Conservation (phyloP, 2,113 vertebrate species). For the Ranitomeya variabilis region DNA sequence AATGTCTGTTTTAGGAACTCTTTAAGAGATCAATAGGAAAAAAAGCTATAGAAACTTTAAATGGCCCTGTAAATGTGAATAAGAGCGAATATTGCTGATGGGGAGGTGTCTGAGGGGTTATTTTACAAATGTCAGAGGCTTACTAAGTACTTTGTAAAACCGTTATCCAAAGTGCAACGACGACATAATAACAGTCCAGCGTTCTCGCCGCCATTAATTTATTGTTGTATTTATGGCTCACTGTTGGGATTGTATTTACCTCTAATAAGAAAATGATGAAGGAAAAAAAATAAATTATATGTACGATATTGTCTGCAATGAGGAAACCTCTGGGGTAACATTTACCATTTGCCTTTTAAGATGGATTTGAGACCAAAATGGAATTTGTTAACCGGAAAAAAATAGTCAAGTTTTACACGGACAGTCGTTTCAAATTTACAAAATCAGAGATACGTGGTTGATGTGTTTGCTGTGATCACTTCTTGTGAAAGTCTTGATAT, state of each 20-base stretch:
- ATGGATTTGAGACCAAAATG: slow-evolving; percentile 56
- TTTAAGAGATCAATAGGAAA: slow-evolving; percentile 58
- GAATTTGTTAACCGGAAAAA: slow-evolving; percentile 60
- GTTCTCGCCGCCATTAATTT: slow-evolving; percentile 46
- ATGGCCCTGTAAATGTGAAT: slow-evolving; percentile 57
- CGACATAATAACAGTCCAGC: slow-evolving; percentile 36
- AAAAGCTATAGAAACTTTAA: slow-evolving; percentile 53
- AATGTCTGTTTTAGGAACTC: slow-evolving; percentile 58
- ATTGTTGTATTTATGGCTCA: slow-evolving; percentile 44
- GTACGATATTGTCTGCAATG: not conserved
- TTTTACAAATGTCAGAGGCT: slow-evolving; percentile 45
- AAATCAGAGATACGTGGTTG: slow-evolving; percentile 4
- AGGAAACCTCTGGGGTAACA: slow-evolving; percentile 29
- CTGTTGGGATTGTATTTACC: slow-evolving; percentile 46
- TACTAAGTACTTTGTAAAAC: slow-evolving; percentile 50
- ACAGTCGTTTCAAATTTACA: slow-evolving; percentile 35
- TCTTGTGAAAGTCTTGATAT: slow-evolving; percentile 26
- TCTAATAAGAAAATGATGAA: slow-evolving; percentile 49
- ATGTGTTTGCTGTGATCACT: slow-evolving; percentile 17
- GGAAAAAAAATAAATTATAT: slow-evolving; percentile 30
- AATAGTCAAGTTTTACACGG: slow-evolving; percentile 21
- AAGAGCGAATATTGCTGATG: slow-evolving; percentile 32
- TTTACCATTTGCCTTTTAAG: not conserved
- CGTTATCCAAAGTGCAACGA: slow-evolving; percentile 53
- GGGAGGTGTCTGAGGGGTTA: slow-evolving; percentile 38